Base-by-base conservation (phyloP, 2,888 invertebrate genomes). In the Camponotus fellah region DNA sequence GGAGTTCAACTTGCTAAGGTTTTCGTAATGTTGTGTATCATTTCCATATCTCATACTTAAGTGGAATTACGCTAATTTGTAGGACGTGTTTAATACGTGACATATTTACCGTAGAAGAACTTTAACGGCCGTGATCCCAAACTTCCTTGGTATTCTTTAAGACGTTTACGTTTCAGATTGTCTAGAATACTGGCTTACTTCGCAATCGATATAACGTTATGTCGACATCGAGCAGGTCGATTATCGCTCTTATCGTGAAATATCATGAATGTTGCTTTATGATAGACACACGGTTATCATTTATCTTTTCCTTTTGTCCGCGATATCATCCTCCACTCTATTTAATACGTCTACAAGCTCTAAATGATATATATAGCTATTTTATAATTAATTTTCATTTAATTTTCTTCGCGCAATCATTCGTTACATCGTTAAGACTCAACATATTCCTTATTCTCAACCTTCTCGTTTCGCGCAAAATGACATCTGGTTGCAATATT, bases 21-120 rank as follows among this genome's bases (percentile, higher is more conserved):
- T 76, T 40, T 26, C 76, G 53, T 26, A 26, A 71, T 72, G 37
- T 43, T 71, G 77, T 58, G 21, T 43, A 58, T 79, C 46, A 79
- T 72, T 79, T 58, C 34, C 77, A 43, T 71, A 72, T 79, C 72
- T 71, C 32, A 32, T 66, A 43, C 58, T 79, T 58, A 72, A 71
- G 34, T 72, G 17, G 71, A 76, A 76, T 72, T 66, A 66, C n/a
- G 53, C 71, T 53, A 68, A 56, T 58, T 71, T 58, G 21, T 49
- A 12, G 32, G 26, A 72, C 32, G 32, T 79, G 43, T 34, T 69
- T 71, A 79, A 79, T 77, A 71, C 53, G 40, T 56, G 26, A 40
- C 77, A 12, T 56, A 71, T 77, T 77, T 56, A 56, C 17, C 40
- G n/a, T n/a, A 26, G 26, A 49, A 46, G 75, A 53, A 71, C 26